Evolutionary conservation across 2,113 vertebrate species (phyloP), one percentile per base, ranked within the genome.

Genomic region (Illadopsis cleaveri): DNA sequence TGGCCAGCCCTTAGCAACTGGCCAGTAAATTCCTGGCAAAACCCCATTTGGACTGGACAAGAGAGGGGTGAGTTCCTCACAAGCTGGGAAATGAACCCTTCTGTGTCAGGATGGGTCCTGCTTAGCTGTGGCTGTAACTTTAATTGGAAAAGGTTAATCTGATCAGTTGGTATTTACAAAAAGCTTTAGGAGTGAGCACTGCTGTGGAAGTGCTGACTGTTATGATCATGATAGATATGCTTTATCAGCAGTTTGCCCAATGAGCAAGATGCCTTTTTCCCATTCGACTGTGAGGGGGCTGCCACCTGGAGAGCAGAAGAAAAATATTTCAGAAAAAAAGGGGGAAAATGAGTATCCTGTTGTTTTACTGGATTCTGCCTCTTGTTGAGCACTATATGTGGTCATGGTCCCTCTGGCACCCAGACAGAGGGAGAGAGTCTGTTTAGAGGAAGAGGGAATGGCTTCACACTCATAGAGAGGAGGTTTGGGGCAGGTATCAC

Each of bases 191-290:
- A 71, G 48, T 84, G 82, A 92, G 48, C 87, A 85, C 23, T 94
- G 83, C 94, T 48, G 20, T 40, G 90, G 85, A 89, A 96, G 84
- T 77, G 94, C 96, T 97, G 95, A 94, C 70, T 84, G 3, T 15
- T 68, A 12, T 35, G 93, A 91, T 94, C 42, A 3, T 66, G 89
- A 75, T 66, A 42, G 70, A 95, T 94, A 2, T 15, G 84, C 87
- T 82, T 88, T 62, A 66, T 95, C 89, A 95, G 96, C 93, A 91
- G 38, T 70, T 91, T 47, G 50, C 44, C 37, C 71, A 75, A 72
- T 87, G 78, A 86, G 64, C 66, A 85, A 93, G 93, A 37, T 38
- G 51, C 9, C 33, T 15, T 50, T 50, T 50, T 38, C 19, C n/a
- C 5, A 7, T 85, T 78, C 54, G 64, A 33, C 20, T 53, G 35